These are phyloP conservation scores for Neodon shergylaensis DNA, from an alignment of 2,113 vertebrate species.

Conservation along the genomic window DNA sequence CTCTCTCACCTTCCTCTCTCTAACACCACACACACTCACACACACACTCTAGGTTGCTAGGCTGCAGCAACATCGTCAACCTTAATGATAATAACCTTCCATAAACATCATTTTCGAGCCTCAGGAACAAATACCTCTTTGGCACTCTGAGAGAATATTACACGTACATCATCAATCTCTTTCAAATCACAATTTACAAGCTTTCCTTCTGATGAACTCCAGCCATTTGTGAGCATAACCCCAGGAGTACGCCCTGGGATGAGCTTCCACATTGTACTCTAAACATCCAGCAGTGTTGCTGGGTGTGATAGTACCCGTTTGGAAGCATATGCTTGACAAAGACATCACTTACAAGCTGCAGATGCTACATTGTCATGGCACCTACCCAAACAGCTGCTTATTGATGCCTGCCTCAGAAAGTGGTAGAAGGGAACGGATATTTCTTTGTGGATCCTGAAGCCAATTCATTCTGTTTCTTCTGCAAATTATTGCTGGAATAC, in stretches of 20 bases:
- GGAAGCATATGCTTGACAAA: conserved; percentile 12
- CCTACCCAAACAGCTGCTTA: conserved; percentile 49
- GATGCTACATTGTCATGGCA: not conserved
- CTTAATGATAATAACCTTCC: conserved; percentile 88
- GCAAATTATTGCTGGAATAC: conserved; percentile 31
- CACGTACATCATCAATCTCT: conserved; percentile 88
- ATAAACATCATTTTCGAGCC: conserved; percentile 88
- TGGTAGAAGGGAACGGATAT: not conserved
- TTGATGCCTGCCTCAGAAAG: conserved; percentile 24
- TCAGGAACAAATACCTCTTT: conserved; percentile 87
- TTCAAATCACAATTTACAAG: conserved; percentile 87
- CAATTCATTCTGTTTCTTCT: not conserved
- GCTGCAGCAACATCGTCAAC: conserved; percentile 84
- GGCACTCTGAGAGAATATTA: conserved; percentile 85
- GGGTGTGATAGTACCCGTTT: not conserved
- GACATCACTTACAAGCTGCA: conserved; percentile 14
- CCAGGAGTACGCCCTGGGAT: conserved; percentile 80
- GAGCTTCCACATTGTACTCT: conserved; percentile 80
- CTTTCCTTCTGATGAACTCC: conserved; percentile 79
- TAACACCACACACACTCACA: not conserved
- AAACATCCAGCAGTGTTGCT: not conserved
- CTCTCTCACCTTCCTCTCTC: not conserved
- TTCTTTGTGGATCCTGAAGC: not conserved
- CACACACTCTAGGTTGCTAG: not conserved
- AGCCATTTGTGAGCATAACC: conserved; percentile 75